Base-by-base conservation (phyloP, 2,113 vertebrate genomes). In the Odontophorus gujanensis region DNA sequence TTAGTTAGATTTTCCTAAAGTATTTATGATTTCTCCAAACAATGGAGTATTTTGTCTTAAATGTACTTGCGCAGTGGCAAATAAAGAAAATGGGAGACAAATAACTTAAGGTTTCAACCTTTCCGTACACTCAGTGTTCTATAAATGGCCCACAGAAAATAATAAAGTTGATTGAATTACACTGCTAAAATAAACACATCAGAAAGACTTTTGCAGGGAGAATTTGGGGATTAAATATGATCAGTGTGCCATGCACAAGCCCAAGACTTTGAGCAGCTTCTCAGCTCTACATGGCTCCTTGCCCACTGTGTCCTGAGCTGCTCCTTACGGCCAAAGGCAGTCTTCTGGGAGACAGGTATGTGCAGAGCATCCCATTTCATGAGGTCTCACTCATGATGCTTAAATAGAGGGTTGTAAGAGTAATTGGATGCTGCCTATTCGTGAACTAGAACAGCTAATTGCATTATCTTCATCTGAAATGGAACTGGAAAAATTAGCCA, bases 271-370 rank as follows among this genome's bases (percentile, higher is more conserved):
- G 59, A 69, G 40, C 2, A 2, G 20, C 36, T 76, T 18, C 58
- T 18, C 28, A 48, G 0, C 28, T 22, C 55, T 63, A 17, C 0
- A 1, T 1, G 4, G 36, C n/a, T 71, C 59, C 55, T 57, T 69
- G 63, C 20, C 65, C 17, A 67, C 3, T 2, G 16, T 50, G 34
- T 14, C 45, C 15, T 67, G 68, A 74, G 68, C 50, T 53, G 62
- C 53, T 63, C 63, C 0, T 0, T 24, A 32, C 40, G 43, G 50
- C 11, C 61, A 36, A 30, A 77, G 65, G 26, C 22, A 0, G 0
- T 12, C n/a, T 47, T 1, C 0, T 62, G 24, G 50, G n/a, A 85
- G 51, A 47, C 13, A 38, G 32, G 19, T 19, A 18, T 38, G 50
- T 59, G 48, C 25, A 88, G 72, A 82, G 53, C 55, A 80, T 57